A percentile compares a stretch with the other conserved stretches of the same genome.
phyloP scores from a whole-genome alignment of 1,140 invertebrate genomes.

The Pinna nobilis region DNA sequence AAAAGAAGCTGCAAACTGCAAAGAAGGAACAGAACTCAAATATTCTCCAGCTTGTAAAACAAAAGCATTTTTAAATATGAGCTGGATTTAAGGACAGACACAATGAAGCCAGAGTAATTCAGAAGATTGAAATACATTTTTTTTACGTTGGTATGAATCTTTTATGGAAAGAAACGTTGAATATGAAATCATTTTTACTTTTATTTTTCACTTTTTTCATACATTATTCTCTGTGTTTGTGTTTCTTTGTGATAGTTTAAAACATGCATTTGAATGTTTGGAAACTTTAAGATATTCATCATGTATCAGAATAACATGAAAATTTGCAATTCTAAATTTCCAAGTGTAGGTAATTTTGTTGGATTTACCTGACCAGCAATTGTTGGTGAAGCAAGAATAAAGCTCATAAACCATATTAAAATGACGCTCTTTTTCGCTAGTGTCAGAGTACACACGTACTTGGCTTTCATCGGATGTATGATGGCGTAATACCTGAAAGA shows the following conservation, averaged over 20 bases:
- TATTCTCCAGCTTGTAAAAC: background rate
- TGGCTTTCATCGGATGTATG: constrained; percentile 84
- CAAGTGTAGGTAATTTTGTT: background rate
- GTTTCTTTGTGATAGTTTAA: too few relatives aligned
- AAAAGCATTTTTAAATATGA: background rate
- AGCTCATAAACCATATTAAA: constrained; percentile 80
- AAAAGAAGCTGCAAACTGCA: background rate
- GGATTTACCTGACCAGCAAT: constrained; percentile 66
- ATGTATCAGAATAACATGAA: too few relatives aligned
- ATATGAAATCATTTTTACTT: too few relatives aligned
- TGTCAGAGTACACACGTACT: constrained; percentile 83
- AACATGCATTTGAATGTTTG: too few relatives aligned
- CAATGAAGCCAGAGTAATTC: too few relatives aligned
- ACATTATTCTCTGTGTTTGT: too few relatives aligned
- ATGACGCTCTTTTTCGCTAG: constrained; percentile 81
- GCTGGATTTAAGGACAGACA: background rate
- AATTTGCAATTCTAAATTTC: background rate
- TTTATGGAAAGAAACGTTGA: too few relatives aligned
- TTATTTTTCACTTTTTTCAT: too few relatives aligned
- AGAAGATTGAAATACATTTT: too few relatives aligned
- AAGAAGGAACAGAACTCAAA: background rate
- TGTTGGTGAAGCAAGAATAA: constrained; percentile 69
- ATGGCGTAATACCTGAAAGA: constrained; percentile 85
- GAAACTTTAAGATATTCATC: too few relatives aligned
- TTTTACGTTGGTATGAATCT: too few relatives aligned